A percentile compares a stretch with the other conserved stretches of the same genome.
Conservation (phyloP, 64 coral and sea anemone genomes). For the Anthopleura sola region DNA sequence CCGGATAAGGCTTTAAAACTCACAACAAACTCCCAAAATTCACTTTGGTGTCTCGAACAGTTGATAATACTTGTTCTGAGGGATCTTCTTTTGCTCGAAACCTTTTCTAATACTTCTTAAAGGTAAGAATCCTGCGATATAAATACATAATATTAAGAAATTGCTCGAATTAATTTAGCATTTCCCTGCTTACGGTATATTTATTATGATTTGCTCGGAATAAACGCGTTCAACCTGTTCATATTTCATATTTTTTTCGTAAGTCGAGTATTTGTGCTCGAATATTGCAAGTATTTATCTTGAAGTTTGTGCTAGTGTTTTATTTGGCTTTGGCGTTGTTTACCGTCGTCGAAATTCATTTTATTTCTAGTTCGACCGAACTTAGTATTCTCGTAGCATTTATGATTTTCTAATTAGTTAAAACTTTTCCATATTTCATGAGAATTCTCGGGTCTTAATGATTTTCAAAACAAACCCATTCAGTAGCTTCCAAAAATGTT, state of each 20-base stretch:
- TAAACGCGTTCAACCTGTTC: too few species aligned
- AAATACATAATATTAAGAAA: background rate
- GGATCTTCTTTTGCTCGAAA: background rate
- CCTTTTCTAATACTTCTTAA: background rate
- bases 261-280: too few species aligned
- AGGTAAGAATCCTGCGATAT: background rate
- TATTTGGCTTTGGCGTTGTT: background rate
- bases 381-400: too few species aligned
- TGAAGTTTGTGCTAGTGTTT: background rate
- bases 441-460: background rate
- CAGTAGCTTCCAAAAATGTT: too few species aligned
- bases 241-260: too few species aligned
- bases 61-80: background rate
- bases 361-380: background rate
- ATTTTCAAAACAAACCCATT: background rate
- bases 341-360: background rate
- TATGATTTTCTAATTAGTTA: background rate
- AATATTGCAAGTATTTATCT: background rate
- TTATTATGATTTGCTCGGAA: background rate
- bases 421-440: conserved; percentile 7
- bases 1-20: conserved; percentile 10
- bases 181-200: background rate
- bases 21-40: background rate
- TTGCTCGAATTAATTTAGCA: background rate
- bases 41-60: background rate